Percentiles rank a stretch among this genome's conserved stretches.
phyloP scores from a whole-genome alignment of 2,113 vertebrate species.

The Echinops telfairi region DNA sequence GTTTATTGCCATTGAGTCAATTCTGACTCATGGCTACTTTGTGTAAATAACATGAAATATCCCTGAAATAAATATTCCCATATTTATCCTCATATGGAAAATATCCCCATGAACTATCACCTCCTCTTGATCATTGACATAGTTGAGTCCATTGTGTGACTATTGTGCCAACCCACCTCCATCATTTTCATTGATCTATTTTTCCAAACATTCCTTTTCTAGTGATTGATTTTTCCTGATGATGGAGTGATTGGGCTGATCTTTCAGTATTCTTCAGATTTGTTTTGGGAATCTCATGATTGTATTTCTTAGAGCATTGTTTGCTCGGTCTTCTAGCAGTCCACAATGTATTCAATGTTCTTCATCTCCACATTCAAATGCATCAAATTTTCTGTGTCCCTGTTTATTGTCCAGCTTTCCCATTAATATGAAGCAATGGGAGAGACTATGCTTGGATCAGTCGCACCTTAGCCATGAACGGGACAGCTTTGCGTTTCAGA shows the following conservation, averaged over 20 bases:
- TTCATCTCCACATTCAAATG: not conserved
- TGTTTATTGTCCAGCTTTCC: not conserved
- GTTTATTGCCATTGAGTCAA: not conserved
- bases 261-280: not conserved
- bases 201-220: not conserved
- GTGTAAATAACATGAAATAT: not conserved
- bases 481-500: not conserved
- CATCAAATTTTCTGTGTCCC: not conserved
- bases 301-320: not conserved
- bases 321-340: not conserved
- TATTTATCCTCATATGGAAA: too few species aligned
- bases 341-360: not conserved
- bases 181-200: not conserved
- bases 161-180: not conserved
- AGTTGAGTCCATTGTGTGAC: not conserved
- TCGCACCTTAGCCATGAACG: not conserved
- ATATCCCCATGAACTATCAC: too few species aligned
- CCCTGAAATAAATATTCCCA: too few species aligned
- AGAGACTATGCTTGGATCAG: not conserved
- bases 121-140: not conserved
- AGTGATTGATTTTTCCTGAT: not conserved
- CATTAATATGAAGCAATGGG: not conserved
- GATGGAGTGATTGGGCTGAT: not conserved
- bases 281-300: not conserved
- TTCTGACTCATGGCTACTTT: not conserved